Evolutionary conservation across 1,140 invertebrate species (phyloP).

Genomic region (Zaprionus taronus): DNA sequence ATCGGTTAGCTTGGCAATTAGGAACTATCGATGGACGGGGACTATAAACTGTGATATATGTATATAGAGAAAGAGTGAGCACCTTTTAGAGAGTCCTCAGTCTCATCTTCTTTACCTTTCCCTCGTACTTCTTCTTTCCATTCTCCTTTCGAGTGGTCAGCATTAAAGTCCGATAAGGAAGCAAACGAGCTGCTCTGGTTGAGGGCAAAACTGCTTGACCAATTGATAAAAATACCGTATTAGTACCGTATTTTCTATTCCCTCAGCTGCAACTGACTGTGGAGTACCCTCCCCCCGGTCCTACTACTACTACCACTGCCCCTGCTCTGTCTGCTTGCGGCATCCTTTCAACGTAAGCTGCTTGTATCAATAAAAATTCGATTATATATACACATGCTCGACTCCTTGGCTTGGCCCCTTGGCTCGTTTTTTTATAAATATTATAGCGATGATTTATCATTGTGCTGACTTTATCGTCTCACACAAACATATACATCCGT

Average conservation of each 20-base stretch:
- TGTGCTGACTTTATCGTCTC: conserved; percentile 72
- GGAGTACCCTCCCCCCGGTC: not conserved
- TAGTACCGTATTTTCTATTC: conserved; percentile 78
- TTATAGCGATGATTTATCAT: conserved; percentile 77
- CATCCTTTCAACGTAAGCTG: conserved; percentile 80
- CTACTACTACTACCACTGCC: not conserved
- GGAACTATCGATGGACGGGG: conserved; percentile 8
- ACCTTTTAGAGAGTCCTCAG: not conserved
- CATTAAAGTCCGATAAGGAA: conserved; percentile 59
- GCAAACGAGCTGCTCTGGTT: conserved; percentile 1
- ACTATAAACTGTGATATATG: conserved; percentile 7
- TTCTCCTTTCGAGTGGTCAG: conserved; percentile 24
- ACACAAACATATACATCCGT: conserved; percentile 50
- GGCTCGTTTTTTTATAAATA: conserved; percentile 45
- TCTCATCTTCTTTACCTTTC: not conserved
- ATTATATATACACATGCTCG: conserved; percentile 62
- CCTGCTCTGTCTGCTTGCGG: conserved; percentile 3
- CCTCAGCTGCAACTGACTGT: conserved; percentile 36
- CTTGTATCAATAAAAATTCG: conserved; percentile 84
- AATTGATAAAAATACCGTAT: conserved; percentile 78
- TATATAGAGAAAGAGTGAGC: not conserved
- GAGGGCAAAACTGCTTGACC: conserved; percentile 40
- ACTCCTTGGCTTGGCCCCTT: not conserved
- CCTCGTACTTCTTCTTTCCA: no score
- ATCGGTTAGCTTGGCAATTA: conserved; percentile 21